A percentile compares a stretch with the other conserved stretches of the same genome.
Evolutionary conservation across 2,113 vertebrate species (phyloP).

Genomic region (Hippoglossus stenolepis): DNA sequence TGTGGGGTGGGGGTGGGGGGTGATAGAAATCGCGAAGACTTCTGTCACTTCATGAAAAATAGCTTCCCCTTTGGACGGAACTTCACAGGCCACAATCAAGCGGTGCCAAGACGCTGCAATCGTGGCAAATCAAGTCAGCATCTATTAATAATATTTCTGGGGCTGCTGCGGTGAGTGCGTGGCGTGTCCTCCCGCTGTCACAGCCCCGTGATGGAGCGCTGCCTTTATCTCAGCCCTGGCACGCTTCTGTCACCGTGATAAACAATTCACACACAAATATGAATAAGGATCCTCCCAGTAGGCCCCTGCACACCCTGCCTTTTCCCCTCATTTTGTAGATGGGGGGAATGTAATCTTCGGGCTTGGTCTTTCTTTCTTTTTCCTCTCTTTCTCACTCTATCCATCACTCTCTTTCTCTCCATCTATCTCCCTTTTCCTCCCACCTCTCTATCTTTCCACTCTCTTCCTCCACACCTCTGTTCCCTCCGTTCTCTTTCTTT

Average conservation of each 20-base stretch:
- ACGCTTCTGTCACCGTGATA: conserved; percentile 99
- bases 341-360: conserved; percentile 80
- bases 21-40: conserved; percentile 83
- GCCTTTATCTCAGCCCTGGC: conserved; percentile 99
- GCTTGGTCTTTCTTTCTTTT: conserved; percentile 71
- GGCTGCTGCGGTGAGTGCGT: conserved; percentile 93
- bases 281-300: conserved; percentile 99
- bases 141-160: conserved; percentile 99
- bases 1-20: neutral
- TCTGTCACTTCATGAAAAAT: conserved; percentile 99
- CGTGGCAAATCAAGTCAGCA: conserved; percentile 99
- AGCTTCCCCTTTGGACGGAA: conserved; percentile 99
- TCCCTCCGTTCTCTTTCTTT: conserved; percentile 77
- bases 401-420: conserved; percentile 70
- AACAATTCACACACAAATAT: conserved; percentile 99
- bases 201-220: conserved; percentile 96
- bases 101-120: conserved; percentile 87
- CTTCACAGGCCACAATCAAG: conserved; percentile 99
- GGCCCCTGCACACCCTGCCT: conserved; percentile 86
- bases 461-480: conserved; percentile 46
- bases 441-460: conserved; percentile 31
- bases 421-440: conserved; percentile 58
- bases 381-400: conserved; percentile 47
- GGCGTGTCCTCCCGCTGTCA: conserved; percentile 98
- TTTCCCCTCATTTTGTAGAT: conserved; percentile 80